Percentiles rank a stretch among this genome's conserved stretches.
Conservation (phyloP, 2,113 vertebrate species). For the Dendrocopos noguchii region DNA sequence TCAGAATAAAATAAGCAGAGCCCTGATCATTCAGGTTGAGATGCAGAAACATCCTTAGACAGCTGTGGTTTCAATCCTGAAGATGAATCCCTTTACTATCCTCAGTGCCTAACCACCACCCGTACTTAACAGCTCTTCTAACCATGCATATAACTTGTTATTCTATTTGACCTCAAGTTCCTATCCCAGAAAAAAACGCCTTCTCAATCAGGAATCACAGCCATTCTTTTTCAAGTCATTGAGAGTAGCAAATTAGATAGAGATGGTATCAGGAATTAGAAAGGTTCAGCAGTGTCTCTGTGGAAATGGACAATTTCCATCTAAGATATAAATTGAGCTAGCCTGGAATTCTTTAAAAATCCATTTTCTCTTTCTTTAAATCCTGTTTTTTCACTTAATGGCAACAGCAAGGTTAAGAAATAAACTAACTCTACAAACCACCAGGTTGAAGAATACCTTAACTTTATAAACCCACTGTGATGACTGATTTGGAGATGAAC, state of each 20-base stretch:
- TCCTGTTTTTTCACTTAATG: neutral
- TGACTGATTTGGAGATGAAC: neutral
- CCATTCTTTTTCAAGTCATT: neutral
- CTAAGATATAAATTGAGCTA: neutral
- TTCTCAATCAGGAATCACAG: neutral
- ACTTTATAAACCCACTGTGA: neutral
- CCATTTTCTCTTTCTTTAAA: neutral
- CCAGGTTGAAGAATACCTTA: neutral
- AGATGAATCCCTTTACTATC: neutral
- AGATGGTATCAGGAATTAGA: neutral
- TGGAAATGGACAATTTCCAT: neutral
- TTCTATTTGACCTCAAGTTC: neutral
- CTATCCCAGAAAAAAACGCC: neutral
- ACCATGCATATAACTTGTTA: neutral
- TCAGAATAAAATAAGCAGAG: neutral
- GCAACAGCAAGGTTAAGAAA: neutral
- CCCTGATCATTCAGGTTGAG: neutral
- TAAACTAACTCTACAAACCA: neutral
- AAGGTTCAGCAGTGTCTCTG: neutral
- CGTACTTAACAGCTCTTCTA: neutral
- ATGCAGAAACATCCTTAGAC: neutral
- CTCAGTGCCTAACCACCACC: neutral
- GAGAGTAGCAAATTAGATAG: neutral
- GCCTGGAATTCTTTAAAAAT: neutral
- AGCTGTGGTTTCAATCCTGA: neutral